Evolutionary conservation across 1,140 invertebrate genomes (phyloP).

Genomic region (Nasonia vitripennis): DNA sequence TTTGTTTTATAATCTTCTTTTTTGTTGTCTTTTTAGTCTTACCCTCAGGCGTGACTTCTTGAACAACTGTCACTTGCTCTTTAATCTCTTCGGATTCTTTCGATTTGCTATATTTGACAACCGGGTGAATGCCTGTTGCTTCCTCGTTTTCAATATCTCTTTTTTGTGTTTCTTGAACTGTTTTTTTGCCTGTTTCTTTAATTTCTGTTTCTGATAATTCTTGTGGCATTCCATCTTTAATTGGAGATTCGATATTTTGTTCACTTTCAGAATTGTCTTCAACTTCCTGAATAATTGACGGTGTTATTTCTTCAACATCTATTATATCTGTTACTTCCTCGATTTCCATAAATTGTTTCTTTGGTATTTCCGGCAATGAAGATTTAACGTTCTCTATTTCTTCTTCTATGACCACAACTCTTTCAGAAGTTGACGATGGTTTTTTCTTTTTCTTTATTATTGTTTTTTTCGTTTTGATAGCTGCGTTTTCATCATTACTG

Average conservation of each 20-base stretch:
- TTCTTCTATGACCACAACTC: slow-evolving; percentile 70
- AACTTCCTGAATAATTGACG: slow-evolving; percentile 55
- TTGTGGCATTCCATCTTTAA: too few species aligned
- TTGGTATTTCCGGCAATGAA: slow-evolving; percentile 64
- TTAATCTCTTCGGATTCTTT: too few species aligned
- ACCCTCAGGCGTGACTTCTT: slow-evolving; percentile 45
- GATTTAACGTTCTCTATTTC: slow-evolving; percentile 68
- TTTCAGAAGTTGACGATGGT: slow-evolving; percentile 55
- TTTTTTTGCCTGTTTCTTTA: slow-evolving; percentile 60
- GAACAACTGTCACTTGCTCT: slow-evolving; percentile 42
- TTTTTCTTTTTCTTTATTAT: slow-evolving; percentile 65
- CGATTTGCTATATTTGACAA: too few species aligned
- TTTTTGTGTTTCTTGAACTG: slow-evolving; percentile 61
- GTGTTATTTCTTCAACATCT: slow-evolving; percentile 61
- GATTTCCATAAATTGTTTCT: slow-evolving; percentile 69
- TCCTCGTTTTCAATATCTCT: slow-evolving; percentile 45
- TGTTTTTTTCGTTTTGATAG: slow-evolving; percentile 70
- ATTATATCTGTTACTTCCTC: slow-evolving; percentile 66
- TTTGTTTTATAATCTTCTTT: slow-evolving; percentile 21
- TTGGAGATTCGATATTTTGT: slow-evolving; percentile 29
- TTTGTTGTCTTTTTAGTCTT: slow-evolving; percentile 50
- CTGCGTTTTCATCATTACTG: slow-evolving; percentile 70
- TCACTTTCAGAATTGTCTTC: slow-evolving; percentile 59
- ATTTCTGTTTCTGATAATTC: slow-evolving; percentile 50
- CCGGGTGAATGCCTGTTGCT: slow-evolving; percentile 17